Conservation (phyloP, 2,888 invertebrate species). For the Arge pagana region DNA sequence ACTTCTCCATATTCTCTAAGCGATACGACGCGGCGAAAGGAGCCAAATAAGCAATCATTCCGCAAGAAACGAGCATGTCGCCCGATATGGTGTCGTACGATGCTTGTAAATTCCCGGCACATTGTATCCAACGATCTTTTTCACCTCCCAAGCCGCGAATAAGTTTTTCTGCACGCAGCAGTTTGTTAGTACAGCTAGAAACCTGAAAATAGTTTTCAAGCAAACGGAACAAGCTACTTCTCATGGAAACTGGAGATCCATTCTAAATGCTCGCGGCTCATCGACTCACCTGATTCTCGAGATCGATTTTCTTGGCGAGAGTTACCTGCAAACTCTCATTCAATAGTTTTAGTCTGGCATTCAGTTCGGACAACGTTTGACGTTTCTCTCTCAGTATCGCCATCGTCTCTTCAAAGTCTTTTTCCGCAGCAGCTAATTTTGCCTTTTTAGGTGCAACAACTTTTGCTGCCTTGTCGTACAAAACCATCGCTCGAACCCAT, state of each 20-base stretch:
- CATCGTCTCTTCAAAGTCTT: conserved; percentile 81
- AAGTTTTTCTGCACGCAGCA: conserved; percentile 83
- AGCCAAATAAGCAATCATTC: conserved; percentile 87
- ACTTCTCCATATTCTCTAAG: conserved; percentile 66
- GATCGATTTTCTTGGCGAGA: conserved; percentile 67
- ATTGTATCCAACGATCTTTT: conserved; percentile 81
- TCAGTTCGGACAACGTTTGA: conserved; percentile 74
- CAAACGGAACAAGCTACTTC: background rate
- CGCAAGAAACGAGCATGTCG: conserved; percentile 86
- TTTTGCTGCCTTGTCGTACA: conserved; percentile 84
- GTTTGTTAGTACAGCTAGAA: conserved; percentile 74
- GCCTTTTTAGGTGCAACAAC: conserved; percentile 85
- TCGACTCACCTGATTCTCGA: conserved; percentile 75
- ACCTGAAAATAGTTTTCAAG: conserved; percentile 27
- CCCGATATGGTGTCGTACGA: conserved; percentile 84
- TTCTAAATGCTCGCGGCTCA: background rate
- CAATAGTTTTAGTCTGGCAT: conserved; percentile 74
- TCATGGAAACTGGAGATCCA: background rate
- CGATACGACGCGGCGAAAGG: conserved; percentile 78
- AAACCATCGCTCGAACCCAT: conserved; percentile 90
- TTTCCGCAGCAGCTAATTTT: conserved; percentile 79
- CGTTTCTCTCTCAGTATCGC: conserved; percentile 83
- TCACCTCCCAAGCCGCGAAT: conserved; percentile 89
- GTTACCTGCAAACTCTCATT: conserved; percentile 72
- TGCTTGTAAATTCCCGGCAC: conserved; percentile 74